These are phyloP conservation scores for Microplitis deprimator DNA, from an alignment of 2,888 invertebrate genomes.

Conservation along the genomic window DNA sequence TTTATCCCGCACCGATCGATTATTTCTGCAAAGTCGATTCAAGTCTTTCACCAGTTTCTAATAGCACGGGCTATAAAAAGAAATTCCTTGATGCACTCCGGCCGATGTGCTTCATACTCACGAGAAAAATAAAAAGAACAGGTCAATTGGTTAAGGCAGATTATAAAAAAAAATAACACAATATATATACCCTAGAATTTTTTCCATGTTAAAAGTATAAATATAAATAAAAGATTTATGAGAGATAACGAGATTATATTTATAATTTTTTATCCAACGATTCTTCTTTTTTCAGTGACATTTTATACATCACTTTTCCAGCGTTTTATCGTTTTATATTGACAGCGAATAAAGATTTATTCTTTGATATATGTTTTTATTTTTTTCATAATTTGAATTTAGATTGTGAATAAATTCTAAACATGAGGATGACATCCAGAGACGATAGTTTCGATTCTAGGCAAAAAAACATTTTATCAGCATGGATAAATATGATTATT, in stretches of 20 bases:
- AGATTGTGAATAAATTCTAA: neutral
- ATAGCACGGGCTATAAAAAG: slow-evolving; percentile 31
- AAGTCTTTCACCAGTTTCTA: slow-evolving; percentile 23
- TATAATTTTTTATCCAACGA: neutral
- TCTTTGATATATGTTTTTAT: neutral
- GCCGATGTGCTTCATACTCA: slow-evolving; percentile 22
- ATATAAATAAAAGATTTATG: neutral
- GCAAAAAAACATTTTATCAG: neutral
- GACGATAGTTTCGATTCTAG: neutral
- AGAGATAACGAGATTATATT: neutral
- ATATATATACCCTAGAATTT: neutral
- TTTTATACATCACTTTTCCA: neutral
- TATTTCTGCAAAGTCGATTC: slow-evolving; percentile 16
- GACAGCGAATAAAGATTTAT: neutral
- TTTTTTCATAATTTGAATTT: neutral
- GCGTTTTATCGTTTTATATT: neutral
- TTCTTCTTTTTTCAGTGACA: neutral
- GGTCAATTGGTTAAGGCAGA: neutral
- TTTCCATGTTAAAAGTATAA: neutral
- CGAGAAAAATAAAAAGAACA: slow-evolving; percentile 11
- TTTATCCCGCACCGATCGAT: slow-evolving; percentile 32
- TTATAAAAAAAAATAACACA: neutral
- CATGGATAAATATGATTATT: neutral
- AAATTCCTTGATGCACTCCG: slow-evolving; percentile 27
- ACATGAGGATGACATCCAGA: neutral